These are phyloP conservation scores for Andrena bucephala DNA, from an alignment of 2,888 invertebrate species.

Conservation along the genomic window DNA sequence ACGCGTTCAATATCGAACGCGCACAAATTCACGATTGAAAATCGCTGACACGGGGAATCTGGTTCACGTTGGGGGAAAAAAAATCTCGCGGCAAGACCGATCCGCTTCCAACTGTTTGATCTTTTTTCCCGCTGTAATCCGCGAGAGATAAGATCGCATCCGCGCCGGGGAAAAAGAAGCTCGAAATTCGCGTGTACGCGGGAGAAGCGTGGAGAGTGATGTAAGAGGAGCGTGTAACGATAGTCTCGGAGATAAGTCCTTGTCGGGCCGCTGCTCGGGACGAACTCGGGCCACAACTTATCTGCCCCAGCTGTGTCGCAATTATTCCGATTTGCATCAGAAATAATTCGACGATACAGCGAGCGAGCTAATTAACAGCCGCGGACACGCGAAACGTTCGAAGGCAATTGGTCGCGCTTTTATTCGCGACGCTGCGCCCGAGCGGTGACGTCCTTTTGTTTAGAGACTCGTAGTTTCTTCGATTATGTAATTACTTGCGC, in stretches of 20 bases:
- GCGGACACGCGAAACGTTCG: constrained; percentile 9
- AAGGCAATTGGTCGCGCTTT: not conserved
- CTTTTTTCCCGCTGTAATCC: not conserved
- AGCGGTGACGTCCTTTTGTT: not conserved
- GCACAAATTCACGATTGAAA: constrained; percentile 4
- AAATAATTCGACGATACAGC: constrained; percentile 45
- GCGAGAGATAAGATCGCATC: constrained; percentile 44
- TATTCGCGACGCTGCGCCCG: not conserved
- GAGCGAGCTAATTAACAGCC: constrained; percentile 22
- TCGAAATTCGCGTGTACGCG: constrained; percentile 42
- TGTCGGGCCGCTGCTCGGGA: constrained; percentile 25
- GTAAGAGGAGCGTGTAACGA: constrained; percentile 59
- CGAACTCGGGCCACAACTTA: constrained; percentile 56
- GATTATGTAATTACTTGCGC: not conserved
- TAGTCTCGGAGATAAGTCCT: constrained; percentile 59
- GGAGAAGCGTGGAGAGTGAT: constrained; percentile 47
- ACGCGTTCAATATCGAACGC: not conserved
- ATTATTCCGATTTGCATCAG: constrained; percentile 59
- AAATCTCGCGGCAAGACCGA: not conserved
- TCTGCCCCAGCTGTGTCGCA: constrained; percentile 58
- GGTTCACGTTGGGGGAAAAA: not conserved
- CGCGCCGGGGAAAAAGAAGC: constrained; percentile 48
- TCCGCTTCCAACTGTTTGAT: not conserved
- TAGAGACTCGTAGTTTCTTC: not conserved
- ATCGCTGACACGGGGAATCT: constrained; percentile 10